Base-by-base conservation (phyloP, 92 coral and sea anemone species). In the Heliopora coerulea region DNA sequence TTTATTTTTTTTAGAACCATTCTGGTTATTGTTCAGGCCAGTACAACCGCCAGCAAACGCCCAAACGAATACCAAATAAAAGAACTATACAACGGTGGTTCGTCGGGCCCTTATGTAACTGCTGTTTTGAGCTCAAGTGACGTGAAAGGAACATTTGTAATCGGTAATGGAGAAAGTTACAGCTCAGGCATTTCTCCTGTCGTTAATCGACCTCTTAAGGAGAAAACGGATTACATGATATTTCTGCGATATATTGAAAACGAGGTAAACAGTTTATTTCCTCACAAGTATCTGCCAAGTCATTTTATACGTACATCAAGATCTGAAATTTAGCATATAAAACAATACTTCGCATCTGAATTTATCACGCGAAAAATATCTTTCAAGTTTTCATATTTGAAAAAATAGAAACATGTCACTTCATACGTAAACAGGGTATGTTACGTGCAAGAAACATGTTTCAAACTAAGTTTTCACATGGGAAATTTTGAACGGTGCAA, bases 111-210 rank as follows among this genome's bases (percentile, higher is more conserved):
- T 27, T 67, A 67, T 40, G 54, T 67, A 23, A 26, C 74, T 48
- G 59, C 40, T 29, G 49, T n/a, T 67, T 67, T 67, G 21, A 49
- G 8, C 28, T 7, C 23, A 8, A 29, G 29, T 27, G 58, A 20
- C 31, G n/a, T 29, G 4, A 37, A 58, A 25, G 29, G 6, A 4
- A 14, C 74, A 9, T 67, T 67, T 19, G 59, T 67, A 14, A 48
- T 67, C n/a, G 74, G 74, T 24, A 41, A 67, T 67, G 74, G 74
- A 32, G 48, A 67, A 25, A 20, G 31, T 11, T 67, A 67, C 54
- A 46, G 11, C 0, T 67, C 13, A 24, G 27, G 37, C 49, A 46
- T 8, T 3, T 12, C 18, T 17, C 44, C 3, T 1, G 44, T 44
- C 39, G 0, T 27, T 12, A 67, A 67, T 48, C 58, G 48, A 29